phyloP scores from a whole-genome alignment of 1,140 invertebrate genomes.

The Temnothorax nylanderi region DNA sequence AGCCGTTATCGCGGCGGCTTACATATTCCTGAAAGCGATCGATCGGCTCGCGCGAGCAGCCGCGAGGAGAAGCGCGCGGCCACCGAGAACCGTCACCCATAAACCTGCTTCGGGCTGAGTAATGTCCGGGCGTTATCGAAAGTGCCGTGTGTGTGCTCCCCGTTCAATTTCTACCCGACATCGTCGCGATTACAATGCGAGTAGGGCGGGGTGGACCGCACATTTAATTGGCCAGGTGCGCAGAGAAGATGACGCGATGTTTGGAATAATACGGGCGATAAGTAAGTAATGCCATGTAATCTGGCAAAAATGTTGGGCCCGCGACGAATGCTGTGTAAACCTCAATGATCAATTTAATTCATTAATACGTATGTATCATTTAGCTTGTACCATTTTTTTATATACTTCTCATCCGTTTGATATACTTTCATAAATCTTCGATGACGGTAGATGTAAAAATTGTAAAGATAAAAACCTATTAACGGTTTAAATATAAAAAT shows the following conservation, averaged over 20 bases:
- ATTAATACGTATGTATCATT: conserved; percentile 24
- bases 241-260: conserved; percentile 36
- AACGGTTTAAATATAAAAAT: conserved; percentile 27
- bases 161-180: conserved; percentile 69
- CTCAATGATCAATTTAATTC: conserved; percentile 20
- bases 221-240: conserved; percentile 68
- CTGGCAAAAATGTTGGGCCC: conserved; percentile 17
- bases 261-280: conserved; percentile 55
- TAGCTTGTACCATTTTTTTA: background rate
- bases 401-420: background rate
- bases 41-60: conserved; percentile 54
- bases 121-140: conserved; percentile 71
- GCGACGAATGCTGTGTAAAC: conserved; percentile 13
- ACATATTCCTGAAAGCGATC: conserved; percentile 68
- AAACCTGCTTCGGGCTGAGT: conserved; percentile 72
- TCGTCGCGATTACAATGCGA: conserved; percentile 71
- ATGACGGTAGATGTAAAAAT: background rate
- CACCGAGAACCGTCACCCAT: conserved; percentile 68
- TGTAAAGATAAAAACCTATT: background rate
- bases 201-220: conserved; percentile 33
- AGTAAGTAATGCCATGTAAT: conserved; percentile 51
- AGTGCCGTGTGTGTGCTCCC: conserved; percentile 61
- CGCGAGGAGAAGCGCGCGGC: conserved; percentile 22
- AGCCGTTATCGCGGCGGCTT: conserved; percentile 68
- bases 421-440: background rate